phyloP scores from a whole-genome alignment of 1,140 invertebrate species.

The Papilio machaon region DNA sequence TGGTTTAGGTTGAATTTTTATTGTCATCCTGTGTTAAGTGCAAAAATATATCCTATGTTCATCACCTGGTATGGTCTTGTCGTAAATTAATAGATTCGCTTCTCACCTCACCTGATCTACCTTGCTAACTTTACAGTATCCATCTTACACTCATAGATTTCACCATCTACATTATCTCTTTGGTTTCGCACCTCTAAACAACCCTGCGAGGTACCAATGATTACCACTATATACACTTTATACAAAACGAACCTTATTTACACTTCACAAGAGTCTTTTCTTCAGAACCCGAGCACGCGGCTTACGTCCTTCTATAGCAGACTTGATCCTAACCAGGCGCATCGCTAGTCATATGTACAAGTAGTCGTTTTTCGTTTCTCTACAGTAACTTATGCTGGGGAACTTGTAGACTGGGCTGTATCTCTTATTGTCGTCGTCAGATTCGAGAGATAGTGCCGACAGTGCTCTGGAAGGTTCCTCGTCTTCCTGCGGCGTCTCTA shows the following conservation, averaged over 20 bases:
- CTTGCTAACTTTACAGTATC: constrained; percentile 41
- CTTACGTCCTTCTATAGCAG: constrained; percentile 46
- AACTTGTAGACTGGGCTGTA: constrained; percentile 81
- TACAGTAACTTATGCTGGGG: constrained; percentile 78
- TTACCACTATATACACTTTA: constrained; percentile 64
- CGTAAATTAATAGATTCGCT: neutral
- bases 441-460: constrained; percentile 74
- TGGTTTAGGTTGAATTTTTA: neutral
- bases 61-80: neutral
- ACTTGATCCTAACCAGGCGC: constrained; percentile 47
- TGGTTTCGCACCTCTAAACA: constrained; percentile 57
- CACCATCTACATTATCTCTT: constrained; percentile 51
- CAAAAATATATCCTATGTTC: neutral
- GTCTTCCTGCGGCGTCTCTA: constrained; percentile 47
- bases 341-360: constrained; percentile 73
- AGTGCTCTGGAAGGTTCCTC: constrained; percentile 72
- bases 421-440: constrained; percentile 65
- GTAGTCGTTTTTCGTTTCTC: constrained; percentile 76
- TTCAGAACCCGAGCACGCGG: constrained; percentile 47
- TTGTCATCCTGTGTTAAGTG: neutral
- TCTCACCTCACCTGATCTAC: neutral
- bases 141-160: constrained; percentile 36
- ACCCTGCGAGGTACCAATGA: constrained; percentile 40
- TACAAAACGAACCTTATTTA: constrained; percentile 59
- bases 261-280: constrained; percentile 65